Conservation (phyloP, 2,888 invertebrate species). For the Apodemia zela region DNA sequence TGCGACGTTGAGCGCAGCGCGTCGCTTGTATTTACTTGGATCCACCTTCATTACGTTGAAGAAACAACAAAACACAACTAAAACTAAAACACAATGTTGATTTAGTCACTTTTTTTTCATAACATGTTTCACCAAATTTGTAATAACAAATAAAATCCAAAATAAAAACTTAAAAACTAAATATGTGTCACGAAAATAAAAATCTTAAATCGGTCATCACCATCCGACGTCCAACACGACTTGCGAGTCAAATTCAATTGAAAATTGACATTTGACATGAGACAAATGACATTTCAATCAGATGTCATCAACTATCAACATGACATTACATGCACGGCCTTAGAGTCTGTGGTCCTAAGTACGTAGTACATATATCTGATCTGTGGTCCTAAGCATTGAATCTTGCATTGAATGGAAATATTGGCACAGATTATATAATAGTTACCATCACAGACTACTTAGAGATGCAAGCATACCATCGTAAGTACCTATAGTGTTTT, state of each 20-base stretch:
- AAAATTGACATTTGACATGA: conserved; percentile 4
- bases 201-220: conserved; percentile 45
- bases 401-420: too few species aligned
- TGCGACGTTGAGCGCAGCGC: conserved; percentile 60
- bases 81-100: conserved; percentile 26
- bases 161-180: conserved; percentile 39
- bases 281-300: too few species aligned
- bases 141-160: conserved; percentile 30
- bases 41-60: conserved; percentile 71
- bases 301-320: too few species aligned
- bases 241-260: conserved; percentile 26
- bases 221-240: conserved; percentile 43
- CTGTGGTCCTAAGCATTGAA: too few species aligned
- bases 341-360: too few species aligned
- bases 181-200: conserved; percentile 54
- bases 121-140: conserved; percentile 40
- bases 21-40: conserved; percentile 58
- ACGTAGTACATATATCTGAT: too few species aligned
- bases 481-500: too few species aligned
- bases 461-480: too few species aligned
- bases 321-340: too few species aligned
- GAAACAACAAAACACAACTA: conserved; percentile 52
- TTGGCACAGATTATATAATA: too few species aligned
- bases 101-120: conserved; percentile 27
- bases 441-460: too few species aligned